Base-by-base conservation (phyloP, 1,140 invertebrate genomes). In the Physella acuta region DNA sequence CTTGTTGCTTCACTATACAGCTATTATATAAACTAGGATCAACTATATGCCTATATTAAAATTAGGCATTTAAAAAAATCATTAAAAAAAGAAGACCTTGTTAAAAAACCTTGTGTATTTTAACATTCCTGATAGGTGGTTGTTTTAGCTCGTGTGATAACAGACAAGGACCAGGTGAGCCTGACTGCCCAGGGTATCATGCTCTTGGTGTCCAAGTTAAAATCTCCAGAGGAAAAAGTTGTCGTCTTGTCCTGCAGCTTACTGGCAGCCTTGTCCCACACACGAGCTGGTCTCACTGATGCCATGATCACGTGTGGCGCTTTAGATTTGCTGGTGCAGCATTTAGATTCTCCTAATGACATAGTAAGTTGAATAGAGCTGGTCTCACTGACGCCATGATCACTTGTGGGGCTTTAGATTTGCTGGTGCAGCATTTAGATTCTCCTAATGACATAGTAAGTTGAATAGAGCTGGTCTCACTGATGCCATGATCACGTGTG, bases 331-430 rank as follows among this genome's bases (percentile, higher is more conserved):
- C 76, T 85, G 0, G 75, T 84, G 8, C 73, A 75, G 2, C 71
- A 76, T 26, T 71, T 84, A 11, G 71, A 73, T 24, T 81, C 79
- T 11, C 37, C 31, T 0, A 83, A 81, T 71, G 79, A 82, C 17
- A 78, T 78, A 34, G 73, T 74, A 30, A 58, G 69, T 49, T 17
- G 24, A 33, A 53, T 30, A 4, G 84, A 30, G 80, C 85, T 30
- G 85, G 85, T 17, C 84, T 86, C 36, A 77, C 83, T 30, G 85
- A 86, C 70, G 84, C 83, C 49, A 85, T 86, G 80, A 76, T 84
- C 31, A 84, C 83, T 16, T 73, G 76, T 4, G 83, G 84, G 5
- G 80, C 79, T 11, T 76, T 84, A n/a, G 79, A 84, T 30, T 55
- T 79, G 11, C 76, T 85, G 0, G 75, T 84, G 8, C 73, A 75